Evolutionary conservation across 2,797 vertebrate genomes (phyloP), one percentile per base, ranked within the genome.

Genomic region (Myotis myotis): DNA sequence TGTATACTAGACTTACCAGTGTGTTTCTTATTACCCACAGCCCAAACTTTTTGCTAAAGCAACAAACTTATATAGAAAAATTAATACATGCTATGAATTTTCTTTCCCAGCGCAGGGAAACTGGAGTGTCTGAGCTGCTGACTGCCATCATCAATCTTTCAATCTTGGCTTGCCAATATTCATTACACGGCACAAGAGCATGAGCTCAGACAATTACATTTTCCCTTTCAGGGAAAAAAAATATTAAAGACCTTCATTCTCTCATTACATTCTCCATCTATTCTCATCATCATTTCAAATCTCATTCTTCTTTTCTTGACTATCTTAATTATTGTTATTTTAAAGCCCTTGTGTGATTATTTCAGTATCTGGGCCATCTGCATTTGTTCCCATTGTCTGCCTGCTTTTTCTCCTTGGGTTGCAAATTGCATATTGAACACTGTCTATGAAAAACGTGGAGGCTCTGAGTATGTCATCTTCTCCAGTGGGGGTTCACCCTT

Each of bases 271-370:
- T 84, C 22, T 84, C 38, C 9, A 47, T 82, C 20, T 83, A 53
- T 84, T 76, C 25, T 72, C 68, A 75, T 7, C 11, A 33, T 94
- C 53, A 62, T 33, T 84, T 81, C 75, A 44, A 82, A 15, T 44
- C 64, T 30, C 51, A 41, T 87, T 80, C 36, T 64, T 89, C 66
- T 80, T 94, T 71, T 93, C 60, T 79, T 94, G 17, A 87, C 41
- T 91, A 36, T 68, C 62, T 70, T 89, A 64, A 70, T 75, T 72
- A 30, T 68, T 62, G 13, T 10, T 10, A 51, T 78, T 87, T 68
- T 44, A 81, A 92, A 57, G 16, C 8, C 2, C 28, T 64, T 5
- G 4, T 15, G 6, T 80, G 33, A 38, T 64, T 33, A 91, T 74
- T 80, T 88, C 6, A 33, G 22, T 79, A 66, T 86, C 68, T 83